Percentiles rank a stretch among this genome's conserved stretches.
Evolutionary conservation across 2,888 invertebrate genomes (phyloP).

Genomic region (Cecidostiba fungosa): DNA sequence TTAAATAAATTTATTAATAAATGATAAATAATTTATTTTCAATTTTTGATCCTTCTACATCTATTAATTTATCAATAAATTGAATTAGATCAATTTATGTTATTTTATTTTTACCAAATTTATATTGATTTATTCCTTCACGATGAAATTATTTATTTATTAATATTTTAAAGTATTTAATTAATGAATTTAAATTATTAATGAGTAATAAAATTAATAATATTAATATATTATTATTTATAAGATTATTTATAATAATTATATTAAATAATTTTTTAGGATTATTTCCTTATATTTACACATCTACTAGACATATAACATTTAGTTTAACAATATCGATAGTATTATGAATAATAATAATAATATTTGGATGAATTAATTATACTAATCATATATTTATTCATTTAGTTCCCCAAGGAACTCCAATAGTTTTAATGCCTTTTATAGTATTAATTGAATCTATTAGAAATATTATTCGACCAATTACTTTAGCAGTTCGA

Average conservation of each 20-base stretch:
- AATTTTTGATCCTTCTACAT: neutral
- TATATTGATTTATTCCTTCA: neutral
- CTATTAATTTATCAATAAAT: neutral
- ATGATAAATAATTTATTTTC: conserved; percentile 4
- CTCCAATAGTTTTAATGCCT: conserved; percentile 84
- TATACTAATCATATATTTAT: conserved; percentile 85
- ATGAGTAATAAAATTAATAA: conserved; percentile 78
- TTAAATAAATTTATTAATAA: neutral
- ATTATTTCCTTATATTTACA: conserved; percentile 87
- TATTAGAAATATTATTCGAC: conserved; percentile 87
- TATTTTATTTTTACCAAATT: neutral
- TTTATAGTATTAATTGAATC: conserved; percentile 90
- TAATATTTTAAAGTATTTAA: neutral
- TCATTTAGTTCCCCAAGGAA: conserved; percentile 86
- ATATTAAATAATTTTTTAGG: conserved; percentile 87
- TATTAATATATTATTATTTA: conserved; percentile 83
- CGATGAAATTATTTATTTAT: neutral
- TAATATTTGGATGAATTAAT: conserved; percentile 85
- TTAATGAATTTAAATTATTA: conserved; percentile 82
- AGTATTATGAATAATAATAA: conserved; percentile 85
- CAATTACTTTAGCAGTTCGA: conserved; percentile 86
- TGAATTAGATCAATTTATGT: neutral
- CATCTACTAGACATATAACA: conserved; percentile 85
- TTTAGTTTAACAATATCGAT: conserved; percentile 83
- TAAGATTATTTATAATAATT: conserved; percentile 83